Evolutionary conservation across 1,140 invertebrate species (phyloP), one percentile per base, ranked within the genome.

Genomic region (Drosophila ercepeae): DNA sequence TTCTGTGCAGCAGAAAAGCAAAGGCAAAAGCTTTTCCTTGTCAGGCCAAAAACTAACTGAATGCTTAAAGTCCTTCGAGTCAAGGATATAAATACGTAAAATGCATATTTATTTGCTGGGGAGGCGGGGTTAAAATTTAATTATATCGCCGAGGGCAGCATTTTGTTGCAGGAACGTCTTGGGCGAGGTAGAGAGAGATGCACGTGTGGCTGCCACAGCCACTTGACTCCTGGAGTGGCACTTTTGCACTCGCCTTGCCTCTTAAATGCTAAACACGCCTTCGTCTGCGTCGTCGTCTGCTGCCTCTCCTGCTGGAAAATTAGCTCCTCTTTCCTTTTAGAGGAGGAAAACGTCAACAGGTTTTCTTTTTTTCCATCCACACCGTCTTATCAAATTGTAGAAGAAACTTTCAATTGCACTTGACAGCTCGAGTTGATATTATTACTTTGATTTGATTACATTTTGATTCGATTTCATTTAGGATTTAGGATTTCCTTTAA

Each of bases 211-310:
- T 64, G 54, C 76, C 76, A 81, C 77, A 82, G 78, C 60, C 74
- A 83, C 78, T 82, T 82, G 78, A 82, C 78, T 82, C 70, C 68
- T 82, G 57, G 34, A 82, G 78, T 81, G 68, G 68, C 78, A 73
- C 60, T 73, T 78, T 39, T 39, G 13, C 8, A 39, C 36, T 16
- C 36, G 36, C 4, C 36, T 16, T 13, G 36, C 4, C 36, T 39
- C 41, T 68, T 68, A 68, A 69, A 55, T 69, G 49, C 63, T 54
- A 67, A 67, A 67, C 59, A 67, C 60, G 21, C 52, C 55, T 32
- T 32, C 29, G 2, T 32, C 25, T 27, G n/a, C 25, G 5, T 7
- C 25, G 1, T 7, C 25, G 1, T 27, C 25, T 27, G 5, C 21
- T 7, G 7, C 5, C 25, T 27, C 25, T 32, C 34, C 13, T 39